Evolutionary conservation across 2,113 vertebrate genomes (phyloP), one percentile per base, ranked within the genome.

Genomic region (Sylvietta virens): DNA sequence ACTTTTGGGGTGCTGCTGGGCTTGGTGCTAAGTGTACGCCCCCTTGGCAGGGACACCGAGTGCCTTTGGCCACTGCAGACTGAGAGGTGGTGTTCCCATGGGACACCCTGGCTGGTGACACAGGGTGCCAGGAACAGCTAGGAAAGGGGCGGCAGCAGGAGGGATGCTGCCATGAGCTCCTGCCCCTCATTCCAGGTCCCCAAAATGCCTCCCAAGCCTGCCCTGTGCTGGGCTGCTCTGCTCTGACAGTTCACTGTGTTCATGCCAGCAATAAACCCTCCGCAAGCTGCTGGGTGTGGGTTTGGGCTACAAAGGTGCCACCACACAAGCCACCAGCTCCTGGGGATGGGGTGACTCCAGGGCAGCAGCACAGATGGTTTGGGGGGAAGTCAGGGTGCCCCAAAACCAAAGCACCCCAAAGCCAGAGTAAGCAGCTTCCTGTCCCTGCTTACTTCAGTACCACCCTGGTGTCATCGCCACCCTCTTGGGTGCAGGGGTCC

Each of bases 191-290:
- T 31, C 54, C 11, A 4, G 28, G n/a, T 77, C 44, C 39, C 56
- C 42, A 77, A 4, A 82, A 81, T 2, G 3, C 7, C 16, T 60
- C 9, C 23, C 30, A 33, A 22, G 24, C 7, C 1, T 12, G 15
- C 53, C 31, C 0, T 0, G 57, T 83, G 88, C 51, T 73, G 88
- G 28, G 53, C 78, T 88, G 77, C 58, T 81, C 53, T 91, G 79
- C 74, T 78, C 45, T 13, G 2, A 76, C 58, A 88, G 90, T 93
- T 96, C 96, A 97, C 95, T 96, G 95, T 96, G 95, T 93, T 89
- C 66, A 74, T 61, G 94, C 95, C 97, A 97, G 96, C 96, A 97
- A 97, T 96, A 96, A 97, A 95, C 77, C 90, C 81, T 61, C 79
- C 1, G 0, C 57, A 86, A 90, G 91, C 89, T 80, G 96, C 91